Evolutionary conservation across 2,113 vertebrate genomes (phyloP).

Genomic region (Mastomys natalensis): DNA sequence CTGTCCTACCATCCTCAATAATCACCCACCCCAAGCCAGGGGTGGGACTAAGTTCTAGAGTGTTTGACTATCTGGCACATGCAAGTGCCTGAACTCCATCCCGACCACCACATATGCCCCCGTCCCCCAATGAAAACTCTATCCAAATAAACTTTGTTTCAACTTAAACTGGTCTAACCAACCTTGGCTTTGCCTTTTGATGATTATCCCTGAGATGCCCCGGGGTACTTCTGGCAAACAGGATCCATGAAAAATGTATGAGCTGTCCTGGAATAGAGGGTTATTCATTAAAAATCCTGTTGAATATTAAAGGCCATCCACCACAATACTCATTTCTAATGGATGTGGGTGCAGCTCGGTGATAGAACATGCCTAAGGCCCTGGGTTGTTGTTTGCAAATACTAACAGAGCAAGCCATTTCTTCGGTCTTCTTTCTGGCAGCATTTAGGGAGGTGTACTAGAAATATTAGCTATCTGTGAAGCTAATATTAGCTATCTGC

Average conservation of each 20-base stretch:
- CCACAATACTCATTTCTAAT: not conserved
- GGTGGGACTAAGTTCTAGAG: not conserved
- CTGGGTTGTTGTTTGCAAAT: not conserved
- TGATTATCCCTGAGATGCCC: not conserved
- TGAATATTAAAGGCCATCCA: slow-evolving; percentile 3
- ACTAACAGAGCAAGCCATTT: not conserved
- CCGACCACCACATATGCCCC: too few species aligned
- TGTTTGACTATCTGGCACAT: too few species aligned
- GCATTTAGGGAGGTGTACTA: not conserved
- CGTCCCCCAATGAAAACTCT: not conserved
- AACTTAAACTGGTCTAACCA: not conserved
- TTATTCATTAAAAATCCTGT: not conserved
- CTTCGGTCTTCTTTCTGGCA: not conserved
- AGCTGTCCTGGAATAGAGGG: not conserved
- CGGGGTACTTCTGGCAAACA: not conserved
- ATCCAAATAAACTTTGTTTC: not conserved
- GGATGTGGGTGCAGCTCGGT: not conserved
- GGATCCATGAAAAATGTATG: not conserved
- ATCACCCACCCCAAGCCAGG: too few species aligned
- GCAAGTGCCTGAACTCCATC: too few species aligned
- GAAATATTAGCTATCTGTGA: not conserved
- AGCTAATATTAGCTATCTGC: not conserved
- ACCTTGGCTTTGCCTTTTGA: not conserved
- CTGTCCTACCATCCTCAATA: not conserved
- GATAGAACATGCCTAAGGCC: not conserved